Base-by-base conservation (phyloP, 53 echinoderm and acorn worm species). In the Holothuria leucospilota region DNA sequence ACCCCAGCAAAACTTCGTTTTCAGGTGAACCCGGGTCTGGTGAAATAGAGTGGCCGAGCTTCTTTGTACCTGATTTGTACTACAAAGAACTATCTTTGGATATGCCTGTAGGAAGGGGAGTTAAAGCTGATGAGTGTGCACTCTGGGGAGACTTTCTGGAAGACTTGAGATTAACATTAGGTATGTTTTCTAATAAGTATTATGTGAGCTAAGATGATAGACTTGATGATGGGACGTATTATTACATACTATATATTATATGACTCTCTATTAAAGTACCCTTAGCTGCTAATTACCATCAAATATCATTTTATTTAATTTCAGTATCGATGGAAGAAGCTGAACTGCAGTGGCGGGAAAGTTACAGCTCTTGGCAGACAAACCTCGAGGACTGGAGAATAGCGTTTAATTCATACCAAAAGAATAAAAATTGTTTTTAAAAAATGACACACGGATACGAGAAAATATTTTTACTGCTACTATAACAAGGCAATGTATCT, bases 31-130 rank as follows among this genome's bases (percentile, higher is more conserved):
- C 29, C 6, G 78, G 59, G 7, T 1, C 0, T 10, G 78, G 78
- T 20, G 20, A 56, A n/a, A 78, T 78, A 59, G 78, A 78, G 25
- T 78, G 78, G 78, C 78, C 78, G 9, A 53, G 59, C 26, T 78
- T 28, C 25, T 46, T 59, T 13, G n/a, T 58, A 59, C 59, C 59
- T 18, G 78, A 78, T 2, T 29, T 58, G 30, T 29, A 41, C 56
- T 78, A 78, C 59, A 78, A 78, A 29, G 59, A 53, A 78, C 56
- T 78, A 59, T 78, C 78, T 8, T n/a, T 40, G 28, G 59, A 78
- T 28, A 20, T 78, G 56, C 53, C 25, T 4, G 25, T 78, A 7
- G 58, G 78, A 5, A 58, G 56, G 29, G 59, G 78, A 28, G 56
- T 78, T 6, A 78, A 59, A 78, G 23, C 78, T 13, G 56, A 78